Conservation (phyloP, 2,888 invertebrate species). For the Ctenicera cuprea region DNA sequence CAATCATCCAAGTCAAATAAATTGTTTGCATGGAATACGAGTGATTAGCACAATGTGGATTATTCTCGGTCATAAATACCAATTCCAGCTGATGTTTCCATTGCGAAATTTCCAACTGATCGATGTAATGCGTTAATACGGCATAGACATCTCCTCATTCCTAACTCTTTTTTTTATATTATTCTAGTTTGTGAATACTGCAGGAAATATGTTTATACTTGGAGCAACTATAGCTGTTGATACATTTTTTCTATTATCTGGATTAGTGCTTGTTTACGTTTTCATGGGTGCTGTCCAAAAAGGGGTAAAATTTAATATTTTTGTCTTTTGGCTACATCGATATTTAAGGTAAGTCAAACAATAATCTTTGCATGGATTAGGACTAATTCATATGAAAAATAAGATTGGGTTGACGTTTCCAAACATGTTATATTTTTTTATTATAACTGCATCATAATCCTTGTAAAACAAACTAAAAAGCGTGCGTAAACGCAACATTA, state of each 20-base stretch:
- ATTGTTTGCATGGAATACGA: constrained; percentile 71
- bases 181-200: constrained; percentile 56
- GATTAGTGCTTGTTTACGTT: constrained; percentile 74
- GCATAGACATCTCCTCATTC: too few relatives aligned
- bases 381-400: too few relatives aligned
- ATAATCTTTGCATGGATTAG: too few relatives aligned
- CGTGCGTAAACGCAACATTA: not conserved
- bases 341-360: constrained; percentile 69
- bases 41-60: constrained; percentile 72
- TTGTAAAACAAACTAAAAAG: not conserved
- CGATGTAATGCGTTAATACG: not conserved
- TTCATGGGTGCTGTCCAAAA: constrained; percentile 64
- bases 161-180: too few relatives aligned
- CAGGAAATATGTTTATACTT: constrained; percentile 4
- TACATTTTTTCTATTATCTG: constrained; percentile 79
- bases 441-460: not conserved
- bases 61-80: constrained; percentile 66
- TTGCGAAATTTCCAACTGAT: not conserved
- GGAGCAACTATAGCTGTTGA: constrained; percentile 65
- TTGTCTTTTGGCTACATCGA: constrained; percentile 70
- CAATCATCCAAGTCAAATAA: constrained; percentile 61
- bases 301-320: constrained; percentile 64
- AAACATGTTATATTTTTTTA: too few relatives aligned
- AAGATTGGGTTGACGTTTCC: too few relatives aligned
- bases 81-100: not conserved